Conservation (phyloP, 30 jellyfish, hydroid and myxozoan species). For the Pseudorhiza aurosa region DNA sequence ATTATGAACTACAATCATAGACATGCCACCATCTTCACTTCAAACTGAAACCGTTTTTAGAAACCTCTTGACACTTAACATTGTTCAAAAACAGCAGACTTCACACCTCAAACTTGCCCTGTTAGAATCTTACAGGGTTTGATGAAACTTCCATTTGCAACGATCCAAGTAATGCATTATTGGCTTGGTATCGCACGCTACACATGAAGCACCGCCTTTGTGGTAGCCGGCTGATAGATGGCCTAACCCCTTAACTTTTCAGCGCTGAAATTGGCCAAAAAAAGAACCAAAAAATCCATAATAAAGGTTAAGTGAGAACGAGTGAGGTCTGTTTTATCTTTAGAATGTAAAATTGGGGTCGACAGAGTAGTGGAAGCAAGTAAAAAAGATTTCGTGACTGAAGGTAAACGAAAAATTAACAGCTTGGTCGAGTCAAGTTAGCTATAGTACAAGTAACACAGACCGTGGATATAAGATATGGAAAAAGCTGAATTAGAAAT, state of each 20-base stretch:
- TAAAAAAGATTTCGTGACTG: conserved; percentile 58
- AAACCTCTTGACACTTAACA: too few relatives aligned
- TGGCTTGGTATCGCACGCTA: neutral
- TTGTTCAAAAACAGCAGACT: too few relatives aligned
- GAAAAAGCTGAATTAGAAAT: too few relatives aligned
- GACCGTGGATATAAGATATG: too few relatives aligned
- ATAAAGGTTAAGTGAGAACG: neutral
- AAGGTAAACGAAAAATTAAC: conserved; percentile 43
- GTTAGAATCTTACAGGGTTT: too few relatives aligned
- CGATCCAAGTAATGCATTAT: neutral
- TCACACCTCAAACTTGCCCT: too few relatives aligned
- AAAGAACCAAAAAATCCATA: neutral
- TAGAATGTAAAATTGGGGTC: neutral
- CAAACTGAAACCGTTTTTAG: too few relatives aligned
- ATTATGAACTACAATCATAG: too few relatives aligned
- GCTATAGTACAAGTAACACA: conserved; percentile 27
- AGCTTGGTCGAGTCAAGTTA: conserved; percentile 36
- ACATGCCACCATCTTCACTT: too few relatives aligned
- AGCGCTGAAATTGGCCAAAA: neutral
- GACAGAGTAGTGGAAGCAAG: neutral
- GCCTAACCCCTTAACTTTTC: neutral
- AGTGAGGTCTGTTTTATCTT: neutral
- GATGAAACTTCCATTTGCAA: too few relatives aligned
- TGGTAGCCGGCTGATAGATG: neutral
- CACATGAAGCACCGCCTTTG: neutral